phyloP scores from a whole-genome alignment of 2,888 invertebrate species.

The Stenotaenia linearis region DNA sequence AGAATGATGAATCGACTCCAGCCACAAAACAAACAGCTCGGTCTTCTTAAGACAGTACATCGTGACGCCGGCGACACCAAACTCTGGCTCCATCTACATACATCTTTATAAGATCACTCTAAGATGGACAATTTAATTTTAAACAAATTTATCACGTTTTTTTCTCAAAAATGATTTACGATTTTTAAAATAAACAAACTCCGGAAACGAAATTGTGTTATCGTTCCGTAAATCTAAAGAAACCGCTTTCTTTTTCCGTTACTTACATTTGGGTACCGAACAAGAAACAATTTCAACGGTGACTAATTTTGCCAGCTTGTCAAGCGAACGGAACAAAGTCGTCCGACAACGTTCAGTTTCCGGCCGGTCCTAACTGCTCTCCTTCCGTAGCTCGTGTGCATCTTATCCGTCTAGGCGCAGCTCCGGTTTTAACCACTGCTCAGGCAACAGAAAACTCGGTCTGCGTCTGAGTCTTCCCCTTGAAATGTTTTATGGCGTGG shows the following conservation, averaged over 20 bases:
- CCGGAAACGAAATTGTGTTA: no score
- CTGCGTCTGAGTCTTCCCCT: conserved; percentile 5
- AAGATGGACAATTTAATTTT: background rate
- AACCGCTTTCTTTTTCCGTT: background rate
- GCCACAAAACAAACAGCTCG: conserved; percentile 31
- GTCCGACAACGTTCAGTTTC: background rate
- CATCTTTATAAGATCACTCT: background rate
- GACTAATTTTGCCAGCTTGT: background rate
- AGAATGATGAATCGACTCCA: conserved; percentile 30
- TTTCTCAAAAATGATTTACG: background rate
- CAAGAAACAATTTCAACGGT: background rate
- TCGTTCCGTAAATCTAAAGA: no score
- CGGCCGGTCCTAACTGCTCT: conserved; percentile 13
- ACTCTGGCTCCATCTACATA: background rate
- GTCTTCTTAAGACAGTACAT: conserved; percentile 6
- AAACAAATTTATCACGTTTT: background rate
- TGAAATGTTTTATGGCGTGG: conserved; percentile 24
- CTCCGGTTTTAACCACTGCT: background rate
- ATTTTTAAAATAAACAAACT: background rate
- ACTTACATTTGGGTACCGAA: background rate
- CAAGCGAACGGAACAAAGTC: conserved; percentile 1
- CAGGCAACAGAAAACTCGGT: background rate
- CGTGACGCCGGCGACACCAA: conserved; percentile 11
- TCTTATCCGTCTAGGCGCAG: conserved; percentile 10
- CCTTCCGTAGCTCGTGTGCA: conserved; percentile 11